Base-by-base conservation (phyloP, 1,140 invertebrate species). In the Apis laboriosa region DNA sequence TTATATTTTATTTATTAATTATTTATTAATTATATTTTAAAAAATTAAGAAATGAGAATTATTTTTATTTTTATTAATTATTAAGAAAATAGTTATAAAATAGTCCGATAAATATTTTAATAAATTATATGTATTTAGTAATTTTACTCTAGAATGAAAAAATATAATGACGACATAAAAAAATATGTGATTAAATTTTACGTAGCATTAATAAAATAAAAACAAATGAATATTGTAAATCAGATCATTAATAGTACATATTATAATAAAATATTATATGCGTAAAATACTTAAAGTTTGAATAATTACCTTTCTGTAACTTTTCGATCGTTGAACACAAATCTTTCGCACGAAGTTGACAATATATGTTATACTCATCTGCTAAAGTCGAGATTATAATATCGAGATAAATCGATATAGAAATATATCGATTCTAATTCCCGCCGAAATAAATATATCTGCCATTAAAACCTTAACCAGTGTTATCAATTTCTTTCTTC, bases 321-420 rank as follows among this genome's bases (percentile, higher is more conserved):
- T 28, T 49, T 58, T 68, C 61, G 55, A 78, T 77, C 80, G 80
- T 80, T 83, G 73, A 83, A 86, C 58, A 86, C 70, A 86, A 83
- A 87, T 53, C 34, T 60, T 56, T 43, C 2, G 11, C 43, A 51
- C 13, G 76, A 86, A 86, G 77, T 86, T 80, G 53, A 61, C 49
- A 60, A 72, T 34, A 2, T 58, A 64, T 66, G 24, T 71, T 43
- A 43, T 43, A 43, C 34, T 43, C n/a, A 67, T 51, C 67, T 56
- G 21, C 76, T 49, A 51, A 85, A 70, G 55, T 55, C 34, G 34
- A 43, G 5, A 43, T 7, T 43, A 7, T 43, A 53, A 53, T 72
- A n/a, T 63, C 58, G 70, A 76, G 15, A 84, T 15, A 75, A 79
- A 75, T 86, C 82, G 71, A 55, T 56, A 58, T 12, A 55, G 28